phyloP scores from a whole-genome alignment of 1,140 invertebrate genomes.

The Zaprionus gabonicus region DNA sequence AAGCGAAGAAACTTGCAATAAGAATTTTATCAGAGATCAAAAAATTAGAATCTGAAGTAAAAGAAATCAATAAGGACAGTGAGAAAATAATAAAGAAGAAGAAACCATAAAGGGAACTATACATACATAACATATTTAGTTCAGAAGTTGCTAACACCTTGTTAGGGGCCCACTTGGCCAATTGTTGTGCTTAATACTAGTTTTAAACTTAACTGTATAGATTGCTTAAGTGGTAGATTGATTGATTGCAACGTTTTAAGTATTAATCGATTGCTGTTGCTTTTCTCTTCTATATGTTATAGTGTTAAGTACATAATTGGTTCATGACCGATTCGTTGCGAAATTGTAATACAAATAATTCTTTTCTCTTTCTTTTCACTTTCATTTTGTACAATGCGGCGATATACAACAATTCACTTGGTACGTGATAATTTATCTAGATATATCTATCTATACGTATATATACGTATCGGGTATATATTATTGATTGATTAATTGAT shows the following conservation, averaged over 20 bases:
- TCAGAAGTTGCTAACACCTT: conserved; percentile 55
- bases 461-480: conserved; percentile 7
- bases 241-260: conserved; percentile 48
- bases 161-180: conserved; percentile 56
- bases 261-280: conserved; percentile 18
- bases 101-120: neutral
- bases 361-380: neutral
- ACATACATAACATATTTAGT: neutral
- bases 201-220: conserved; percentile 42
- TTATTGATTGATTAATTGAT: conserved; percentile 61
- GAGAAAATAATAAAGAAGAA: neutral
- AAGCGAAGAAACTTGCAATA: neutral
- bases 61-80: neutral
- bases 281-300: conserved; percentile 16
- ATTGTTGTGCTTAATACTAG: conserved; percentile 32
- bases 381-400: conserved; percentile 64
- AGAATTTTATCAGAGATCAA: neutral
- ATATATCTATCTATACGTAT: neutral
- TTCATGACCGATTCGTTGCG: conserved; percentile 29
- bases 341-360: conserved; percentile 43
- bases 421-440: conserved; percentile 16
- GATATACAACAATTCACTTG: conserved; percentile 45
- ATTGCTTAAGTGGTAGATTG: conserved; percentile 57
- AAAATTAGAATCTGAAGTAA: neutral
- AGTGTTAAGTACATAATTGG: conserved; percentile 63